Evolutionary conservation across 2,113 vertebrate genomes (phyloP).

Genomic region (Herpetotheres cachinnans): DNA sequence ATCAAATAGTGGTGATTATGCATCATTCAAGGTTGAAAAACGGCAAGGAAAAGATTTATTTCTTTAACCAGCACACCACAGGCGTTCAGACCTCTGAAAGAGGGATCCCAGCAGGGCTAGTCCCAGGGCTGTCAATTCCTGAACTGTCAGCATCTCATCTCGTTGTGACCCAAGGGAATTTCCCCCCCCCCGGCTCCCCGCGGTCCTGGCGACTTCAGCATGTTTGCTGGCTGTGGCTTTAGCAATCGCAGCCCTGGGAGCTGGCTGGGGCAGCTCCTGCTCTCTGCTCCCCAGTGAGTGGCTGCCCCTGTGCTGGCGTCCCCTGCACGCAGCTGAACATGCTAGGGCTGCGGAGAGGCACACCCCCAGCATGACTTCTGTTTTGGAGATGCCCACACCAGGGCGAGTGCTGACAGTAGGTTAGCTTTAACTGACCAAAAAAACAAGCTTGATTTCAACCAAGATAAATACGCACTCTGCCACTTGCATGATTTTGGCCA

Average conservation of each 20-base stretch:
- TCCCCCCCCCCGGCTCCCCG: background rate
- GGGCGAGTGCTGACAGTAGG: rapidly evolving
- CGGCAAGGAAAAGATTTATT: background rate
- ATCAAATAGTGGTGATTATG: background rate
- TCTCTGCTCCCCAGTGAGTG: background rate
- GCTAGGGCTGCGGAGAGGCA: rapidly evolving
- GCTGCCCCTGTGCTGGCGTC: rapidly evolving
- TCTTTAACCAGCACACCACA: background rate
- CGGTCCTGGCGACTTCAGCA: rapidly evolving
- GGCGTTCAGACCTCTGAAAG: background rate
- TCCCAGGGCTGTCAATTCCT: background rate
- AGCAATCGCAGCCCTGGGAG: background rate
- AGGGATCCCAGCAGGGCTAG: background rate
- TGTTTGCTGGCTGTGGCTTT: background rate
- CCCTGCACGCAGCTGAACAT: rapidly evolving
- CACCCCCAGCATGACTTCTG: background rate
- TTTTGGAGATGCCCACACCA: background rate
- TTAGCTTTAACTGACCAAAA: background rate
- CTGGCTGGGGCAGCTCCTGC: background rate
- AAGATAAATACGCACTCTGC: background rate
- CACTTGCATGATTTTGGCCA: background rate
- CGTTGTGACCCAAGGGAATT: background rate
- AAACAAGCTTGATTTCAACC: background rate
- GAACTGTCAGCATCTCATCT: background rate
- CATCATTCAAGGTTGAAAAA: background rate